phyloP scores from a whole-genome alignment of 2,888 invertebrate genomes.

The Orchestes rusci region DNA sequence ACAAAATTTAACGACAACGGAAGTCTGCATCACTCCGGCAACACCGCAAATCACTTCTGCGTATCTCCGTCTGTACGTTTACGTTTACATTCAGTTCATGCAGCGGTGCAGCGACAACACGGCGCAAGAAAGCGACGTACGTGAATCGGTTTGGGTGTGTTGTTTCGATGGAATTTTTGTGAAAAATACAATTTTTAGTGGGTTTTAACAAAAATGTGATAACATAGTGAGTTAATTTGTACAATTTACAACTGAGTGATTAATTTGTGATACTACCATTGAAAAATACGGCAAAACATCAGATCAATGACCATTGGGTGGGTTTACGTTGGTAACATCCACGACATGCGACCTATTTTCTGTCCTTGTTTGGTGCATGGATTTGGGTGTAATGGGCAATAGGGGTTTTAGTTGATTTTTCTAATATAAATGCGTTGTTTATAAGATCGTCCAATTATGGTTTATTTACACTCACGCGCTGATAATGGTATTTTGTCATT shows the following conservation, averaged over 20 bases:
- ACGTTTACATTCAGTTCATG: slow-evolving; percentile 15
- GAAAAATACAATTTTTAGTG: no score
- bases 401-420: slow-evolving; percentile 5
- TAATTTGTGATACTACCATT: slow-evolving; percentile 4
- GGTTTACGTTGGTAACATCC: slow-evolving; percentile 32
- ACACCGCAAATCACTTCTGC: no score
- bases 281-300: slow-evolving; percentile 30
- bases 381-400: neutral
- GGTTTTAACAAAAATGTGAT: no score
- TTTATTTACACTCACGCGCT: neutral
- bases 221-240: no score
- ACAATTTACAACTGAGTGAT: no score
- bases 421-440: slow-evolving; percentile 9
- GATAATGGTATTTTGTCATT: no score
- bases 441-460: neutral
- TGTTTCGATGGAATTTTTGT: no score
- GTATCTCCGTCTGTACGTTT: no score
- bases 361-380: slow-evolving; percentile 5
- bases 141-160: slow-evolving; percentile 19
- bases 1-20: no score
- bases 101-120: slow-evolving; percentile 15
- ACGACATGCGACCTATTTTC: slow-evolving; percentile 22
- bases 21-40: no score
- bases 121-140: slow-evolving; percentile 13
- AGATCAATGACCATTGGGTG: slow-evolving; percentile 47